Evolutionary conservation across 2,888 invertebrate species (phyloP), one percentile per base, ranked within the genome.

Genomic region (Macaria liturata): DNA sequence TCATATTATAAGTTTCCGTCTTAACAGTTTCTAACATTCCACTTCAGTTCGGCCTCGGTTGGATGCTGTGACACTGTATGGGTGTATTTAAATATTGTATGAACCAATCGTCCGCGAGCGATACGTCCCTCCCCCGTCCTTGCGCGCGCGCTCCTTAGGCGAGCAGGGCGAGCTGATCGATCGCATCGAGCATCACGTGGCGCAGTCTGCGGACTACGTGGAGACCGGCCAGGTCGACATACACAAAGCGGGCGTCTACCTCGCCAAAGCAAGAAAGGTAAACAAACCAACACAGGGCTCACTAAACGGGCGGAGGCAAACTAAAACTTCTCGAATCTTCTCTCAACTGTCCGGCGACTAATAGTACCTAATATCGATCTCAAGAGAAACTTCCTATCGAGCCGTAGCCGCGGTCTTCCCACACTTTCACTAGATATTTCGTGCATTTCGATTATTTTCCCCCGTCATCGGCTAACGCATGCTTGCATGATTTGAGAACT

Each of bases 121-220:
- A 67, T 71, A 67, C 73, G 79, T 79, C 83, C 84, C 81, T 70
- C 70, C 75, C 81, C 86, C 83, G 42, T 82, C 85, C 86, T 76
- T 76, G 82, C 83, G 85, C 80, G 71, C 71, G 70, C 51, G 51
- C 45, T 31, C 84, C 82, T 87, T 88, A 87, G 87, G 81, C 78
- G 76, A 81, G 82, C 93, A 98, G 98, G 98, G 98, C 83, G 98
- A 98, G 93, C 95, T 97, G 94, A 95, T 98, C 84, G 97, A 98
- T 93, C 94, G 97, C 88, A 97, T 98, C 92, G 98, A 98, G 93
- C 96, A 96, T 93, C 97, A 98, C 92, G 98, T 98, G 71, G 95
- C 95, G 77, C 95, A 96, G 87, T 95, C 97, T 70, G 94, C 94
- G 71, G 96, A 97, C 88, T 96, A 96, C 93, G 96, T 98, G 77